A percentile compares a stretch with the other conserved stretches of the same genome.
Conservation (phyloP, 2,888 invertebrate species). For the Thereva nobilitata region DNA sequence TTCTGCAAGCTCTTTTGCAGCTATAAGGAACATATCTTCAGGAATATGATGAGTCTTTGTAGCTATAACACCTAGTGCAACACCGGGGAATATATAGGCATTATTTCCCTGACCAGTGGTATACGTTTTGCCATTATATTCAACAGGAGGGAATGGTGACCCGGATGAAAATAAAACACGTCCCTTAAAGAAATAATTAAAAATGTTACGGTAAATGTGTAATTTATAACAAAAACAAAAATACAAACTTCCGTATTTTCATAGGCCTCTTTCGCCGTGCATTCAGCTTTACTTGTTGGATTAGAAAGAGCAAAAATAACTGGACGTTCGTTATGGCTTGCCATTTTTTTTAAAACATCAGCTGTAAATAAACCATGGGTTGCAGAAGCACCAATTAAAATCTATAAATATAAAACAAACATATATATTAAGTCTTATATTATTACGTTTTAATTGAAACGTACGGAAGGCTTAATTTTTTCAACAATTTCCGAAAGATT, state of each 20-base stretch:
- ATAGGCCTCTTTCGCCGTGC: slow-evolving; percentile 95
- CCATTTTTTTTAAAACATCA: slow-evolving; percentile 85
- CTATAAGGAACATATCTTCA: slow-evolving; percentile 90
- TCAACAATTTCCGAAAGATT: slow-evolving; percentile 79
- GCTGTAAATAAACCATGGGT: slow-evolving; percentile 89
- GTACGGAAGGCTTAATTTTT: slow-evolving; percentile 86
- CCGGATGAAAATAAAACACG: slow-evolving; percentile 93
- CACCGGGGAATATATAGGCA: slow-evolving; percentile 95
- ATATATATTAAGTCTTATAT: neutral
- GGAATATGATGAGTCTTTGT: slow-evolving; percentile 92
- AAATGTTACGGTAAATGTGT: slow-evolving; percentile 12
- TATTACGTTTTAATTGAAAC: neutral
- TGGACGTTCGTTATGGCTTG: slow-evolving; percentile 80
- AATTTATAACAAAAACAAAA: neutral
- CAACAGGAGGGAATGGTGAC: slow-evolving; percentile 90
- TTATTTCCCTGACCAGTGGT: slow-evolving; percentile 97
- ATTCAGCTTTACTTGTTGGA: slow-evolving; percentile 97
- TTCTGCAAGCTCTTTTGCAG: slow-evolving; percentile 85
- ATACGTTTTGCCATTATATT: slow-evolving; percentile 76
- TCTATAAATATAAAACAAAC: slow-evolving; percentile 45
- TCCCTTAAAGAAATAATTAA: slow-evolving; percentile 66
- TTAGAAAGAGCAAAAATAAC: slow-evolving; percentile 97
- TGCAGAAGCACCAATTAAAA: slow-evolving; percentile 83
- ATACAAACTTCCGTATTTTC: slow-evolving; percentile 82
- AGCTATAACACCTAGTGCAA: slow-evolving; percentile 90